A percentile compares a stretch with the other conserved stretches of the same genome.
These are phyloP conservation scores for Campoplex nolae DNA, from an alignment of 2,888 invertebrate species.

Conservation along the genomic window DNA sequence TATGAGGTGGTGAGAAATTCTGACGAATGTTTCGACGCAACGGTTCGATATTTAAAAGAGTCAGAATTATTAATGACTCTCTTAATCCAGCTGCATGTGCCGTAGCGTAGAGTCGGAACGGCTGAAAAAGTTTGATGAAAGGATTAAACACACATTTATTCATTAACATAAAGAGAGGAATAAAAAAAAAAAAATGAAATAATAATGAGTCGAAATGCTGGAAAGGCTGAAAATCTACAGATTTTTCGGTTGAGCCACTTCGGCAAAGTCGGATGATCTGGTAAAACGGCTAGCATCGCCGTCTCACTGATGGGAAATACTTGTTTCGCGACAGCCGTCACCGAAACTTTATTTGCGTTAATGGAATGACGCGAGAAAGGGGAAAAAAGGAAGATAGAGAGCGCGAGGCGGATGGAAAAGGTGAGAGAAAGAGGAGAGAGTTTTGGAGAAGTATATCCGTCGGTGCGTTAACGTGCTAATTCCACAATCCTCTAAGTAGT, in stretches of 20 bases:
- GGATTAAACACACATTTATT: background rate
- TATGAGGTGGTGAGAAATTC: no score
- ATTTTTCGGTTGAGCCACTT: conserved; percentile 14
- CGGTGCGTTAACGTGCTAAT: conserved; percentile 21
- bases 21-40: no score
- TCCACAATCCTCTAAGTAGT: conserved; percentile 5
- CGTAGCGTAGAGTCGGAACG: background rate
- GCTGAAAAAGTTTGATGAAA: background rate
- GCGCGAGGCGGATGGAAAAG: background rate
- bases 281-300: conserved; percentile 1
- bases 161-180: background rate
- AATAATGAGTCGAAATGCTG: conserved; percentile 8
- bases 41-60: no score
- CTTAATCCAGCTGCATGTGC: background rate
- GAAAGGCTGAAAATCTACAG: background rate
- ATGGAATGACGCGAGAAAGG: background rate
- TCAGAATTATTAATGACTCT: no score
- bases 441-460: background rate
- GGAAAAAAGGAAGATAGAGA: background rate
- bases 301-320: conserved; percentile 81
- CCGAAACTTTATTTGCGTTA: conserved; percentile 79
- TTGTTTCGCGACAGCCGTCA: conserved; percentile 81
- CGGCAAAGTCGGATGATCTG: conserved; percentile 45
- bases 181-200: conserved; percentile 9
- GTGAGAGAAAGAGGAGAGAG: background rate